phyloP scores from a whole-genome alignment of 2,888 invertebrate genomes.

The Drosophila greeni region DNA sequence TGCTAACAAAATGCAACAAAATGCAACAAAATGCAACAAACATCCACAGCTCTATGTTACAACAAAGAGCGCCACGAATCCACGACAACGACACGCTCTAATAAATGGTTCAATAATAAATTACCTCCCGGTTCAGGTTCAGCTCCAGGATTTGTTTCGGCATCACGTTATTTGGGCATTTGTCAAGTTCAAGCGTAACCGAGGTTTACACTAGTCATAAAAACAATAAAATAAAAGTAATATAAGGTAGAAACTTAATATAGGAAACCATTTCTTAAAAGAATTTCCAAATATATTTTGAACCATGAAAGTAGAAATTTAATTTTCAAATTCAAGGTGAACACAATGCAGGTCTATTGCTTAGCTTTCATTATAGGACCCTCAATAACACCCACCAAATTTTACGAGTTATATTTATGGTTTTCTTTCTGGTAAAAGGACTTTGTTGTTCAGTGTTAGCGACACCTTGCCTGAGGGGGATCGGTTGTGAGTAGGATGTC shows the following conservation, averaged over 20 bases:
- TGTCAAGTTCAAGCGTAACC: conserved; percentile 71
- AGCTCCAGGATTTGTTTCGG: conserved; percentile 50
- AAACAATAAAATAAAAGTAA: too few species aligned
- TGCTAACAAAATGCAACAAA: conserved; percentile 27
- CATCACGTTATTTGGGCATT: conserved; percentile 72
- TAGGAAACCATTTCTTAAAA: not conserved
- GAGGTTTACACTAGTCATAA: conserved; percentile 51
- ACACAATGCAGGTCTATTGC: too few species aligned
- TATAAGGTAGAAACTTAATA: too few species aligned
- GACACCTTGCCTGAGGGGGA: conserved; percentile 64
- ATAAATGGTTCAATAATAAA: conserved; percentile 73
- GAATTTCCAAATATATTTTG: not conserved
- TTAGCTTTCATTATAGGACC: too few species aligned
- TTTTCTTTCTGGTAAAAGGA: too few species aligned
- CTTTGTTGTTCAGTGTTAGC: conserved; percentile 47
- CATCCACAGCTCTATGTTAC: conserved; percentile 4
- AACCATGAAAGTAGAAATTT: too few species aligned
- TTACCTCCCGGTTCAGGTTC: conserved; percentile 50
- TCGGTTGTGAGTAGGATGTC: conserved; percentile 66
- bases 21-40: conserved; percentile 15
- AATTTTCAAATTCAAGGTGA: too few species aligned
- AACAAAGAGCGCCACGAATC: conserved; percentile 30
- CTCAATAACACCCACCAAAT: not conserved
- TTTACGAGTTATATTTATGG: conserved; percentile 2
- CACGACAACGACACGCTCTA: conserved; percentile 56